Percentiles rank a stretch among this genome's conserved stretches.
Conservation (phyloP, 2,797 vertebrate species). For the Halcyon chelicuti region DNA sequence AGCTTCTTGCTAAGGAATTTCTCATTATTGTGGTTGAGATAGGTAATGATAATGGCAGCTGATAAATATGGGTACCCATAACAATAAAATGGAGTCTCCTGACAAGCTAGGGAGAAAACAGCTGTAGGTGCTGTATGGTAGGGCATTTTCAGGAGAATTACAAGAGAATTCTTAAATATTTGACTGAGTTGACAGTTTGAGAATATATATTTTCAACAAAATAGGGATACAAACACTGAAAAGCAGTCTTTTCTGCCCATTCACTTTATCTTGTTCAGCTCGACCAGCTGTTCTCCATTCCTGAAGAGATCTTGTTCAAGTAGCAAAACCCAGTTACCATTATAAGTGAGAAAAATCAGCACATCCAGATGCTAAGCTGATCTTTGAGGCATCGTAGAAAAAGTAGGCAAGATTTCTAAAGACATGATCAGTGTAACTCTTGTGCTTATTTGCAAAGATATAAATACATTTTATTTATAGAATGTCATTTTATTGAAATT, state of each 20-base stretch:
- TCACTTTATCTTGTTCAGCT: neutral
- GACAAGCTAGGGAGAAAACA: neutral
- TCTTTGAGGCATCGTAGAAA: conserved; percentile 36
- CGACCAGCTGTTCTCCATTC: neutral
- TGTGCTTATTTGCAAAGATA: conserved; percentile 62
- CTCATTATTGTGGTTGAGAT: neutral
- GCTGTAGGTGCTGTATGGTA: neutral
- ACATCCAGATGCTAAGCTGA: conserved; percentile 38
- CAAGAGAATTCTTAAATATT: neutral
- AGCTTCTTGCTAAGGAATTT: neutral
- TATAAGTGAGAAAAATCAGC: conserved; percentile 14
- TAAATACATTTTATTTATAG: conserved; percentile 72
- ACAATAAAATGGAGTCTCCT: neutral
- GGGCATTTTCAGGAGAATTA: neutral
- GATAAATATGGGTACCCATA: neutral
- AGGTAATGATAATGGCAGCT: neutral
- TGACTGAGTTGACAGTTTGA: neutral
- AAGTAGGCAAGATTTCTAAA: conserved; percentile 58
- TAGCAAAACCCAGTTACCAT: neutral
- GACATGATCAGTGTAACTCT: conserved; percentile 44
- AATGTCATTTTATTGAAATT: conserved; percentile 39
- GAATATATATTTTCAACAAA: neutral
- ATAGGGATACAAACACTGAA: neutral
- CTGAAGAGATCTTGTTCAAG: conserved; percentile 2
- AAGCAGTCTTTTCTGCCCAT: neutral